Evolutionary conservation across 2,113 vertebrate species (phyloP), one percentile per base, ranked within the genome.

Genomic region (Ia io): DNA sequence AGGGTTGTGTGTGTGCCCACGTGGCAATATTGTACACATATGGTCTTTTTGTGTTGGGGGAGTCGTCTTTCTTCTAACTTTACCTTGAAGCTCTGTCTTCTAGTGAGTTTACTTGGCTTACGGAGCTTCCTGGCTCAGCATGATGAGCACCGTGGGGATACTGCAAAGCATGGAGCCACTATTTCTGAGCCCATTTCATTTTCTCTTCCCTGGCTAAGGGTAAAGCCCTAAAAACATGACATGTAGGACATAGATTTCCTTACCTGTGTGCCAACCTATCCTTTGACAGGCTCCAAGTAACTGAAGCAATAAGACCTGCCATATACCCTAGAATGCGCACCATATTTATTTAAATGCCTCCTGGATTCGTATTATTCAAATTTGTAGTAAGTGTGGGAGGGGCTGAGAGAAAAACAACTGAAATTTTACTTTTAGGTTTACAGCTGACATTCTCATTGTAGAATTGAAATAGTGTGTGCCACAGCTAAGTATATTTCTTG

Each of bases 381-480:
- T 93, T 10, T n/a, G 53, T 84, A 93, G 86, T 71, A 71, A 91
- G 78, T 78, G 65, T 96, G 59, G 86, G 91, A 94, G 89, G 80
- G 11, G 22, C 32, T 51, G 61, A 88, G 65, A 71, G 63, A 84
- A 83, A 91, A 95, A 93, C 70, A 85, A 76, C 84, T 80, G 59
- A 89, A 94, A 53, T 88, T 91, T 91, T 84, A 84, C 91, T 65
- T 93, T 94, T 90, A 47, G 35, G 65, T 92, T 97, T 92, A 69
- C 84, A 91, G 87, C 49, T 95, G 84, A 92, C 86, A 47, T 76
- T 83, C 70, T 90, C 65, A 22, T 92, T 91, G 84, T 93, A 51
- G 93, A 91, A 90, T 9, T 74, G 83, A 94, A 89, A 87, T 89
- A 47, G 1, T 28, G 47, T 90, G 76, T 32, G 37, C 61, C 53